Evolutionary conservation across 92 coral and sea anemone species (phyloP), one percentile per base, ranked within the genome.

Genomic region (Parazoanthus atlanticus): DNA sequence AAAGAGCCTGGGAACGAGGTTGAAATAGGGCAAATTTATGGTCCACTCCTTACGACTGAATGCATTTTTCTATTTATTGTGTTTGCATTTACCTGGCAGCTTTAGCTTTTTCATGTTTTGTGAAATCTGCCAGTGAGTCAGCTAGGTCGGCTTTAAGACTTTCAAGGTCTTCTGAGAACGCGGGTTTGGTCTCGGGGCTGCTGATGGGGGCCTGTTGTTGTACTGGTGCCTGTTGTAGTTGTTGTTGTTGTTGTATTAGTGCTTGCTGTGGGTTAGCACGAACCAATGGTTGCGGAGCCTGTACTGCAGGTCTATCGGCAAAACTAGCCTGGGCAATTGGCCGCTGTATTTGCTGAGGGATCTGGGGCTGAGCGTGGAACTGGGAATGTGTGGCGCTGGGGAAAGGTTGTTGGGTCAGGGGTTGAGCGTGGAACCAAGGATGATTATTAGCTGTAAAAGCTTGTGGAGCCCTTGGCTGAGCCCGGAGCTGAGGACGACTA

Each of bases 81-180:
- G 3, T 31, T 23, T 61, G 30, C 16, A 40, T 19, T 82, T 38
- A 84, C 87, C 78, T 84, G 7, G 67, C 23, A 23, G 3, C 43
- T 84, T 84, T 84, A 16, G 87, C 21, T 17, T 30, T 46, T 29
- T 84, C 41, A 29, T 32, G 64, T 19, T 71, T 84, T 54, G 78
- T 34, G 70, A 84, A 84, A 30, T 84, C 78, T 67, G 78, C 79
- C 36, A 84, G 78, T 17, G 87, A 84, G 36, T 84, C 74, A 70
- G 87, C 87, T 28, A 84, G 33, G 41, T 84, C 87, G 15, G 78
- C 87, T 70, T 84, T 84, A 9, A 84, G 87, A 30, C 87, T 84
- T 29, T 84, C 87, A 9, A 84, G 87, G 30, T 84, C 77, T 26
- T 84, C 87, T 46, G 87, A 71, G 78, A 13, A 13, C 23, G 16